phyloP scores from a whole-genome alignment of 2,888 invertebrate species.

The Amphipyra berbera region DNA sequence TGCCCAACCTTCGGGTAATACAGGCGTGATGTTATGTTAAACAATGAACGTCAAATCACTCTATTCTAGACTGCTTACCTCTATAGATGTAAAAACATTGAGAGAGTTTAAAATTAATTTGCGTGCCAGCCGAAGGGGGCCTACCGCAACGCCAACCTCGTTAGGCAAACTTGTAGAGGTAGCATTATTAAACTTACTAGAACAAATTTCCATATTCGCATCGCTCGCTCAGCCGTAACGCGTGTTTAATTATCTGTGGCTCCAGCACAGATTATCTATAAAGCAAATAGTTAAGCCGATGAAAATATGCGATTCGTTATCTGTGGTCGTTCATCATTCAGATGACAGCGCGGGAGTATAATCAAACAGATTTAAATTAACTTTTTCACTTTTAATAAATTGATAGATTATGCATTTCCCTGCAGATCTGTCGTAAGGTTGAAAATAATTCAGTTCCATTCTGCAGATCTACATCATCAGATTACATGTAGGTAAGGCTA shows the following conservation, averaged over 20 bases:
- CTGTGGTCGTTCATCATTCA: slow-evolving; percentile 44
- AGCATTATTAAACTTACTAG: slow-evolving; percentile 29
- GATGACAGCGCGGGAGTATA: slow-evolving; percentile 41
- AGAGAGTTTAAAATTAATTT: neutral
- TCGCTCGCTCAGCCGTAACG: slow-evolving; percentile 41
- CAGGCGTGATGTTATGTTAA: too few relatives aligned
- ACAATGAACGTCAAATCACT: neutral
- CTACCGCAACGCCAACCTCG: slow-evolving; percentile 36
- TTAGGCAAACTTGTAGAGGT: slow-evolving; percentile 32
- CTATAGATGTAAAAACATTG: too few relatives aligned
- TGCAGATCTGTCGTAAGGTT: neutral
- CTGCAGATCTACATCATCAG: too few relatives aligned
- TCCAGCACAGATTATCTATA: slow-evolving; percentile 33
- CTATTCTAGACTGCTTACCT: neutral
- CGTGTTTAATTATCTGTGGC: slow-evolving; percentile 52
- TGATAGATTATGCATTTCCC: neutral
- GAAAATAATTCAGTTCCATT: neutral
- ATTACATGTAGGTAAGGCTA: too few relatives aligned
- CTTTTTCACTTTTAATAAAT: slow-evolving; percentile 9
- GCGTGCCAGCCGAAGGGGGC: slow-evolving; percentile 1
- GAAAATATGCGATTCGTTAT: slow-evolving; percentile 51
- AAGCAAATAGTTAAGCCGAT: slow-evolving; percentile 44
- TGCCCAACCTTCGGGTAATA: too few relatives aligned
- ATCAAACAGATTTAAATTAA: slow-evolving; percentile 31
- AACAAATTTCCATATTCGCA: slow-evolving; percentile 42